Evolutionary conservation across 1,140 invertebrate genomes (phyloP).

Genomic region (Sycophaga agraensis): DNA sequence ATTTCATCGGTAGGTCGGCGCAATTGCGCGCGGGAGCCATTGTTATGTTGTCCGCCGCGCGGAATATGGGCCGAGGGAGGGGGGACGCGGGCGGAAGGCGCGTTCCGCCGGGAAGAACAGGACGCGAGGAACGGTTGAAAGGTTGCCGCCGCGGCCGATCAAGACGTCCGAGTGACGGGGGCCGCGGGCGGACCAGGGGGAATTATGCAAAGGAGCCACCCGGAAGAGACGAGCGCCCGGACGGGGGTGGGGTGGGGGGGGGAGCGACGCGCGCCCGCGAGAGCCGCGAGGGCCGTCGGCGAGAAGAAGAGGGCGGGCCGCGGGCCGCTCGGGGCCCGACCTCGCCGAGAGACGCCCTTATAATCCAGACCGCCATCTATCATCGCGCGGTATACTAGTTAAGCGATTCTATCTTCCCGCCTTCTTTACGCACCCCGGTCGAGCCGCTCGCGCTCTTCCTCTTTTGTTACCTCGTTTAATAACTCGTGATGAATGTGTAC

Average conservation of each 20-base stretch:
- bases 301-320: background rate
- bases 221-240: conserved; percentile 8
- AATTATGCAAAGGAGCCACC: conserved; percentile 23
- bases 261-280: background rate
- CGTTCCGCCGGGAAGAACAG: no score
- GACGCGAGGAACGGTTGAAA: background rate
- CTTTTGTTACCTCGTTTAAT: conserved; percentile 57
- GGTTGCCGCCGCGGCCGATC: background rate
- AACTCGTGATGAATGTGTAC: conserved; percentile 57
- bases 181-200: background rate
- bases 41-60: no score
- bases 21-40: no score
- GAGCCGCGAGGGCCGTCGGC: background rate
- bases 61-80: no score
- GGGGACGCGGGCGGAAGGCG: no score
- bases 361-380: conserved; percentile 54
- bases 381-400: conserved; percentile 53
- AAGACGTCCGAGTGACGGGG: background rate
- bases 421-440: conserved; percentile 48
- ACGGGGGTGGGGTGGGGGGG: background rate
- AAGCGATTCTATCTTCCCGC: conserved; percentile 54
- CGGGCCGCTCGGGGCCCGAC: background rate
- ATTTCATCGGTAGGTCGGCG: no score
- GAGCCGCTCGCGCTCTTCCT: conserved; percentile 22
- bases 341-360: conserved; percentile 36